These are phyloP conservation scores for Tiliqua scincoides DNA, from an alignment of 2,113 vertebrate species.

Conservation along the genomic window DNA sequence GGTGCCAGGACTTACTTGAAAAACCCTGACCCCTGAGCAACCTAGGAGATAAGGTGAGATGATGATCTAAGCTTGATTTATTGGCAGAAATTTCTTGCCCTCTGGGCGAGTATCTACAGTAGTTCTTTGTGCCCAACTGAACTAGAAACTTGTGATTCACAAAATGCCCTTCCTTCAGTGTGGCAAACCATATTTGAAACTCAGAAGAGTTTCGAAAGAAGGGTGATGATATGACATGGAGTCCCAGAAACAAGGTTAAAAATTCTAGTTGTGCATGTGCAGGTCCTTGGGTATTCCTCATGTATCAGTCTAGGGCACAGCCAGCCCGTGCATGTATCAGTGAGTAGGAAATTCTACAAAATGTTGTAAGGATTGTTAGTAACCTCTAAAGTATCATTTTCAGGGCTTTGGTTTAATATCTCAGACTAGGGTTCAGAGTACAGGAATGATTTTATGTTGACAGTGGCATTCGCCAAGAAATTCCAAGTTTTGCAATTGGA, in stretches of 20 bases:
- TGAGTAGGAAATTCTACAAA: not conserved
- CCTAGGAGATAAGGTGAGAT: too few relatives aligned
- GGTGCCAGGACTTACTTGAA: too few relatives aligned
- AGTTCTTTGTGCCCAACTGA: too few relatives aligned
- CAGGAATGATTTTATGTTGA: constrained; percentile 9
- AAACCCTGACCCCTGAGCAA: too few relatives aligned
- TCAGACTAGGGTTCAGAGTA: not conserved
- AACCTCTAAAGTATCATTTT: not conserved
- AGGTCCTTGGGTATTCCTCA: not conserved
- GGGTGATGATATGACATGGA: not conserved
- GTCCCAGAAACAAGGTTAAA: not conserved
- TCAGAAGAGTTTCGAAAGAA: not conserved
- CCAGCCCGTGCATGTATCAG: constrained; percentile 3
- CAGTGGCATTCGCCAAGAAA: constrained; percentile 11
- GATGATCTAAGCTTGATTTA: too few relatives aligned
- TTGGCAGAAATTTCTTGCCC: too few relatives aligned
- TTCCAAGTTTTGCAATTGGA: constrained; percentile 3
- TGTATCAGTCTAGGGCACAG: not conserved
- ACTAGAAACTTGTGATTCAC: not conserved
- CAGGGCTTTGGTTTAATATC: constrained; percentile 11
- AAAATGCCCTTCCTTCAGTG: not conserved
- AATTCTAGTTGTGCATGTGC: not conserved
- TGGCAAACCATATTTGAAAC: not conserved
- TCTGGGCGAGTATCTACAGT: too few relatives aligned
- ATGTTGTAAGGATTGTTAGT: not conserved